These are phyloP conservation scores for Malurus cyaneus DNA, from an alignment of 2,113 vertebrate species.

Conservation along the genomic window DNA sequence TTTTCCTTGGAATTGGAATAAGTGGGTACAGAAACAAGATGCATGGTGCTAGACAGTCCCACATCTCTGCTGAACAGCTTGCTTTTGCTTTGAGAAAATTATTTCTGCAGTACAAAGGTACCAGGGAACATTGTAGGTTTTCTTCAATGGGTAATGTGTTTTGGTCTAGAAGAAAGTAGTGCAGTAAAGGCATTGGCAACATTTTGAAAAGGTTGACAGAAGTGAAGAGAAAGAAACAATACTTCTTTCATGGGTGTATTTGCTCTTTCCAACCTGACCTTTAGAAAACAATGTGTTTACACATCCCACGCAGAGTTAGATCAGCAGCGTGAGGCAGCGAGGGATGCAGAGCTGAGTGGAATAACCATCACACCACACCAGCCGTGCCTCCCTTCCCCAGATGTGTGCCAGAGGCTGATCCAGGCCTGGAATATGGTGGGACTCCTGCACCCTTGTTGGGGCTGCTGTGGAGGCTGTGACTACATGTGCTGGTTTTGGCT, in stretches of 20 bases:
- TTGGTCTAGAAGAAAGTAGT: not conserved
- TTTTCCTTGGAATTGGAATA: not conserved
- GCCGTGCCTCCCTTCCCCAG: too few relatives aligned
- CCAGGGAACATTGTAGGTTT: not conserved
- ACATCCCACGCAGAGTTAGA: not conserved
- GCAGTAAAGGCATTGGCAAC: not conserved
- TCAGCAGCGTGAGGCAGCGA: not conserved
- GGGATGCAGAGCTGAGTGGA: not conserved
- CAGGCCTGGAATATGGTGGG: not conserved
- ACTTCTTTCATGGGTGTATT: not conserved
- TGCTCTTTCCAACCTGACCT: not conserved
- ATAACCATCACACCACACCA: accelerated
- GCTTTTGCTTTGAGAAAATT: not conserved
- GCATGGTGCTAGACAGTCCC: not conserved
- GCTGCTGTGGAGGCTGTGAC: not conserved
- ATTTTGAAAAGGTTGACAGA: not conserved
- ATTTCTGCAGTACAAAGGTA: not conserved
- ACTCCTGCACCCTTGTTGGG: accelerated
- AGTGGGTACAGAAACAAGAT: not conserved
- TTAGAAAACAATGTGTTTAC: slow-evolving; percentile 25
- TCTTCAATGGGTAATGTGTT: not conserved
- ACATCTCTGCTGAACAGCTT: not conserved
- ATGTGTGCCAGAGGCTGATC: accelerated
- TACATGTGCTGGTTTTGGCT: not conserved
- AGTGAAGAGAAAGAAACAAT: not conserved